phyloP scores from a whole-genome alignment of 2,113 vertebrate species.

The Felis catus region DNA sequence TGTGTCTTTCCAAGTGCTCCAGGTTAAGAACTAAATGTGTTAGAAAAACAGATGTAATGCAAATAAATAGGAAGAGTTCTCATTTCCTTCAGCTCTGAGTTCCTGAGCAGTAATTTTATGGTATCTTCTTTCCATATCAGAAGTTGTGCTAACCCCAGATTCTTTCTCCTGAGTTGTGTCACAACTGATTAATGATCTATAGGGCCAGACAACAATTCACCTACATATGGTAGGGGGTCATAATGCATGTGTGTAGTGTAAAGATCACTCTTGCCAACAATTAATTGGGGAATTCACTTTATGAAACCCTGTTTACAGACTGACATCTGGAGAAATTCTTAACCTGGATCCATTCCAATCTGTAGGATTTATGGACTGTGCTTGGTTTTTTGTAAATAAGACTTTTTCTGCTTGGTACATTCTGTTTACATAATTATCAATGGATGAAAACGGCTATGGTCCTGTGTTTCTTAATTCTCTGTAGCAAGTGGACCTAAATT shows the following conservation, averaged over 20 bases:
- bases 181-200: slow-evolving; percentile 77
- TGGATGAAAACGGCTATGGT: slow-evolving; percentile 65
- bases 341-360: slow-evolving; percentile 84
- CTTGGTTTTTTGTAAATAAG: slow-evolving; percentile 74
- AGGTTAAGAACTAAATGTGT: slow-evolving; percentile 81
- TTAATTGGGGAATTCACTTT: slow-evolving; percentile 85
- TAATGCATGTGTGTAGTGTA: slow-evolving; percentile 66
- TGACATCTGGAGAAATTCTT: slow-evolving; percentile 89
- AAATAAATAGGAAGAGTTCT: slow-evolving; percentile 79
- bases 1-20: slow-evolving; percentile 81
- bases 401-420: slow-evolving; percentile 74
- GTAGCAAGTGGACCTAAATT: slow-evolving; percentile 2
- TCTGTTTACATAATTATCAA: slow-evolving; percentile 78
- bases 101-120: slow-evolving; percentile 66
- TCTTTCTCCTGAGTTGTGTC: slow-evolving; percentile 59
- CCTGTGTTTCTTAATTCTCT: slow-evolving; percentile 63
- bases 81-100: slow-evolving; percentile 79
- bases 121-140: slow-evolving; percentile 62
- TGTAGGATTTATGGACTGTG: slow-evolving; percentile 81
- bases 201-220: slow-evolving; percentile 70
- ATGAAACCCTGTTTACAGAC: slow-evolving; percentile 86
- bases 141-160: slow-evolving; percentile 69
- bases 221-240: slow-evolving; percentile 64
- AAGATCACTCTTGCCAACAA: slow-evolving; percentile 80
- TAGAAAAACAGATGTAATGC: slow-evolving; percentile 83